These are phyloP conservation scores for Aphelenchoides fujianensis DNA, from an alignment of 1,140 invertebrate species.

Conservation along the genomic window DNA sequence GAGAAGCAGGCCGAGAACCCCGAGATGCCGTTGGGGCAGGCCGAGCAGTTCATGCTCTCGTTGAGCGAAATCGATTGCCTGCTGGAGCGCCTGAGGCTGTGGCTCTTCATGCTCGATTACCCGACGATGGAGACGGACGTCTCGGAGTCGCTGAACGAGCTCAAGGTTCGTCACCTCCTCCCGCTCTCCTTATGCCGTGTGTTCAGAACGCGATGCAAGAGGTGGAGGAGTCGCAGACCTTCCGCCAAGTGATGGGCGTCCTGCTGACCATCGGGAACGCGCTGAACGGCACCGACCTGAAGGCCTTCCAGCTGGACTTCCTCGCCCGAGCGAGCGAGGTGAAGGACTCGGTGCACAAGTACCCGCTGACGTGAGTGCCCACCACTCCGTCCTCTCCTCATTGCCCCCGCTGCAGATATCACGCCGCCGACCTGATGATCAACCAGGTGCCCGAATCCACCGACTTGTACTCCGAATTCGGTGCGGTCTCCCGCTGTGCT, in stretches of 20 bases:
- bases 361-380: conserved; percentile 63
- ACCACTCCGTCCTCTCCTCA: too few species aligned
- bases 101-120: conserved; percentile 98
- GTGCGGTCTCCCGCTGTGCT: conserved; percentile 84
- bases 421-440: conserved; percentile 93
- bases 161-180: too few species aligned
- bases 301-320: conserved; percentile 97
- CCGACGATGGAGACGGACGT: conserved; percentile 94
- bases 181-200: too few species aligned
- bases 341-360: conserved; percentile 80
- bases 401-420: conserved; percentile 87
- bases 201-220: conserved; percentile 94
- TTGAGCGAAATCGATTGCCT: conserved; percentile 91
- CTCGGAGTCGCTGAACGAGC: conserved; percentile 77
- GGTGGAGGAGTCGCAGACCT: conserved; percentile 84
- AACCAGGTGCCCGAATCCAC: conserved; percentile 86
- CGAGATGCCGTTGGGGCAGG: conserved; percentile 88
- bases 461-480: conserved; percentile 95
- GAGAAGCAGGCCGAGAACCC: conserved; percentile 89
- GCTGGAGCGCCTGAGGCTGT: conserved; percentile 86
- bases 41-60: conserved; percentile 94
- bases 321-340: conserved; percentile 96
- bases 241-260: conserved; percentile 86
- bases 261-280: conserved; percentile 93
- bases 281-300: conserved; percentile 83